phyloP scores from a whole-genome alignment of 2,113 vertebrate species.

The Notechis scutatus region DNA sequence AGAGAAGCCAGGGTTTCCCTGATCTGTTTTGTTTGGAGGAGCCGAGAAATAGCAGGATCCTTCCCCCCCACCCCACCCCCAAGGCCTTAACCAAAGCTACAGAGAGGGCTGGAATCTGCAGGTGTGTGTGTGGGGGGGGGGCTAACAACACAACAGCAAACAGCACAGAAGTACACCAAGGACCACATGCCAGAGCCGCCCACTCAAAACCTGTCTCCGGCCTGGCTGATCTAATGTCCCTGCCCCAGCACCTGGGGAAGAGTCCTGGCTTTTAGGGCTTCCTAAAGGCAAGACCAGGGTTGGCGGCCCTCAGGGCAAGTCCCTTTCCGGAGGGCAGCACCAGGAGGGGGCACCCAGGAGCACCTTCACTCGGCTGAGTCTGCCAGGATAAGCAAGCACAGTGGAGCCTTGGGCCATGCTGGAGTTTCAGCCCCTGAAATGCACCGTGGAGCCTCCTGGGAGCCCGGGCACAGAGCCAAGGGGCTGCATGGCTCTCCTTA shows the following conservation, averaged over 20 bases:
- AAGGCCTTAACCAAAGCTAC: not conserved
- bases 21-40: too few species aligned
- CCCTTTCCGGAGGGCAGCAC: fast-evolving
- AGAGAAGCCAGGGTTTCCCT: too few species aligned
- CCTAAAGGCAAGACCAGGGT: not conserved
- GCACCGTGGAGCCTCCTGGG: not conserved
- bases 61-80: fast-evolving
- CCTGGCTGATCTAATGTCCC: not conserved
- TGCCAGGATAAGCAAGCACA: not conserved
- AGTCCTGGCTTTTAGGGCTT: not conserved
- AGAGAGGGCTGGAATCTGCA: not conserved
- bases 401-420: not conserved
- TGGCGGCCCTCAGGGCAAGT: not conserved
- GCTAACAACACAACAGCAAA: not conserved
- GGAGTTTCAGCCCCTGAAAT: not conserved
- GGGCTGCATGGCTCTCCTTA: not conserved
- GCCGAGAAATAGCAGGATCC: too few species aligned
- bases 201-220: not conserved
- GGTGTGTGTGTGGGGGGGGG: too few species aligned
- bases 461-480: not conserved
- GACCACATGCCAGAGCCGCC: not conserved
- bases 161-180: too few species aligned
- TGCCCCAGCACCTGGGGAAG: not conserved
- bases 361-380: not conserved
- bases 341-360: not conserved